These are phyloP conservation scores for Tetraneura akinire DNA, from an alignment of 1,140 invertebrate species.

Conservation along the genomic window DNA sequence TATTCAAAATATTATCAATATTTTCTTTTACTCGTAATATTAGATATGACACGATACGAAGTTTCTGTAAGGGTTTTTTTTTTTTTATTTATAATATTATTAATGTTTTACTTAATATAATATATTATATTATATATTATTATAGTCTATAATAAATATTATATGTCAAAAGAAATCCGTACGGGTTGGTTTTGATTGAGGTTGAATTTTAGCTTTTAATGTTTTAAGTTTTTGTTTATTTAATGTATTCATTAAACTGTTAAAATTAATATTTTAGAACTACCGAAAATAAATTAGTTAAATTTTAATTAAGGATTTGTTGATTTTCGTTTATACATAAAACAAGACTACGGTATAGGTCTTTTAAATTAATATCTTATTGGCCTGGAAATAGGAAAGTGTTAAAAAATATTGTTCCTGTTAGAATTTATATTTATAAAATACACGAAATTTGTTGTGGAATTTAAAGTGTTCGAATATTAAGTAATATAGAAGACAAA, in stretches of 20 bases:
- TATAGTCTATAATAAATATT: no score
- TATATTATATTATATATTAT: no score
- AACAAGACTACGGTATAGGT: not conserved
- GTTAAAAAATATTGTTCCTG: conserved; percentile 44
- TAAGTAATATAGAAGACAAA: conserved; percentile 28
- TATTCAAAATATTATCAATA: no score
- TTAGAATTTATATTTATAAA: conserved; percentile 46
- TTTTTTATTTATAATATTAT: no score
- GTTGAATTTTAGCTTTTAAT: conserved; percentile 3
- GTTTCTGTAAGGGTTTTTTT: not conserved
- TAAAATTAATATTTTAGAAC: conserved; percentile 6
- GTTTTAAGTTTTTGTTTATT: conserved; percentile 26
- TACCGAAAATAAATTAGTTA: not conserved
- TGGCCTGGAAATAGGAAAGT: conserved; percentile 8
- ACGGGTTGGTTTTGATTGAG: not conserved
- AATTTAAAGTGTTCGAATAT: conserved; percentile 24
- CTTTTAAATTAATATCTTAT: not conserved
- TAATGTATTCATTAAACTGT: not conserved
- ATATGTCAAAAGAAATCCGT: not conserved
- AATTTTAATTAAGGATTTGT: conserved; percentile 25
- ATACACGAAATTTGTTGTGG: conserved; percentile 16
- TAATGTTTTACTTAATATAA: not conserved
- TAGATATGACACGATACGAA: no score
- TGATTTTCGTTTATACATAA: conserved; percentile 8
- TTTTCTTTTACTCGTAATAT: no score